Percentiles rank a stretch among this genome's conserved stretches.
phyloP scores from a whole-genome alignment of 2,797 vertebrate species.

The Poecilia picta region DNA sequence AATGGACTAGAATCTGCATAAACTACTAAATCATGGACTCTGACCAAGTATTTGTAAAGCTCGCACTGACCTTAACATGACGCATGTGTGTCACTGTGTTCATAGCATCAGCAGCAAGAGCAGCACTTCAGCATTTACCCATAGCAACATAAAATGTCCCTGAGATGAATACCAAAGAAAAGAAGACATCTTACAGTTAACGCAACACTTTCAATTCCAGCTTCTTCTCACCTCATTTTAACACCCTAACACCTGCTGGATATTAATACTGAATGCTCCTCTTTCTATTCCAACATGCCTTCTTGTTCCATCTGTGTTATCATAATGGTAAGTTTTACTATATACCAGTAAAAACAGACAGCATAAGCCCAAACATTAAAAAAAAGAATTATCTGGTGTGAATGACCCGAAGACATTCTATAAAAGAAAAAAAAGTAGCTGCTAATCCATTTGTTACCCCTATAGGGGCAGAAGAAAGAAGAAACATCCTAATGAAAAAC shows the following conservation, averaged over 20 bases:
- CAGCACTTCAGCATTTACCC: neutral
- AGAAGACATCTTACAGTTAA: neutral
- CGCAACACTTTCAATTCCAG: slow-evolving; percentile 17
- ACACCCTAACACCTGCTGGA: slow-evolving; percentile 28
- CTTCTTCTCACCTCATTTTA: slow-evolving; percentile 28
- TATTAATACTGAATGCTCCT: slow-evolving; percentile 27
- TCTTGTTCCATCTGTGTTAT: slow-evolving; percentile 36
- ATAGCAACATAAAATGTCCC: neutral
- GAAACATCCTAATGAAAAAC: slow-evolving; percentile 70
- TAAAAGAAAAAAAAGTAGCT: slow-evolving; percentile 34
- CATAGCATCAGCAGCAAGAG: slow-evolving; percentile 13
- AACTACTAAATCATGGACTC: neutral
- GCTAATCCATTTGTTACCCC: slow-evolving; percentile 66
- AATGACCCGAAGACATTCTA: slow-evolving; percentile 25
- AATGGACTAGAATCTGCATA: neutral
- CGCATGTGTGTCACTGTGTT: slow-evolving; percentile 10
- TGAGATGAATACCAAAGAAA: neutral
- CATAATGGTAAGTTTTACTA: slow-evolving; percentile 46
- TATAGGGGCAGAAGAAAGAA: slow-evolving; percentile 35
- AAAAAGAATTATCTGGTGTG: slow-evolving; percentile 24
- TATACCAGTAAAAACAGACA: slow-evolving; percentile 36
- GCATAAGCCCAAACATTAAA: slow-evolving; percentile 21
- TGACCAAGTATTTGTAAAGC: slow-evolving; percentile 9
- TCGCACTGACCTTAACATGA: slow-evolving; percentile 22
- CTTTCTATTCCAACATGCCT: slow-evolving; percentile 37